Base-by-base conservation (phyloP, 2,797 vertebrate species). In the Scleropages formosus region DNA sequence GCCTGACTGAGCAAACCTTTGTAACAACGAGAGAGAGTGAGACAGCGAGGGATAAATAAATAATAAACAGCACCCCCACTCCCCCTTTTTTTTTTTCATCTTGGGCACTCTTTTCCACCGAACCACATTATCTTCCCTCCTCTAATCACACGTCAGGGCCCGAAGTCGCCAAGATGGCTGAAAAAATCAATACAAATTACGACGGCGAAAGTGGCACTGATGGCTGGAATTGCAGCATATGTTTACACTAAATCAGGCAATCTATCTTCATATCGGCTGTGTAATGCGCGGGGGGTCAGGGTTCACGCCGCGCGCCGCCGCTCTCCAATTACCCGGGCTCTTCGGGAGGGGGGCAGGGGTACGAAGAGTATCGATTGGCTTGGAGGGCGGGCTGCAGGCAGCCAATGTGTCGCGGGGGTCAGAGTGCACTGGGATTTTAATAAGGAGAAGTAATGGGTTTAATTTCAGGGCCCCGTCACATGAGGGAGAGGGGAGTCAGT, bases 231-330 rank as follows among this genome's bases (percentile, higher is more conserved):
- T 88, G 90, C 87, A 92, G 91, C 93, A 93, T 92, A 90, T 93
- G 93, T 93, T 93, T 93, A 92, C 89, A 90, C 90, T 91, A 92
- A 93, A 91, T 89, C 93, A 93, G 90, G 90, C 90, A 90, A 94
- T 94, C 91, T 91, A 92, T 94, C 91, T 93, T 93, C 90, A 91
- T 93, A 89, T 89, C 84, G 82, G 86, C 77, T 82, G 78, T 83
- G 89, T 90, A 82, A 87, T 87, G 88, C 72, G 78, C 76, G 31
- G 51, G 81, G 85, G 83, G 86, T 87, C 87, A 89, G 83, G 82
- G 87, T 87, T 89, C 86, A 77, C 82, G 44, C 83, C 64, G 80
- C 83, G 81, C 84, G 84, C 80, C 67, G 76, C 78, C 80, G 73
- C 84, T 86, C 86, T 85, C 83, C 85, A 87, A 90, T 90, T 91